phyloP scores from a whole-genome alignment of 1,140 invertebrate genomes.

The Bombus polaris region DNA sequence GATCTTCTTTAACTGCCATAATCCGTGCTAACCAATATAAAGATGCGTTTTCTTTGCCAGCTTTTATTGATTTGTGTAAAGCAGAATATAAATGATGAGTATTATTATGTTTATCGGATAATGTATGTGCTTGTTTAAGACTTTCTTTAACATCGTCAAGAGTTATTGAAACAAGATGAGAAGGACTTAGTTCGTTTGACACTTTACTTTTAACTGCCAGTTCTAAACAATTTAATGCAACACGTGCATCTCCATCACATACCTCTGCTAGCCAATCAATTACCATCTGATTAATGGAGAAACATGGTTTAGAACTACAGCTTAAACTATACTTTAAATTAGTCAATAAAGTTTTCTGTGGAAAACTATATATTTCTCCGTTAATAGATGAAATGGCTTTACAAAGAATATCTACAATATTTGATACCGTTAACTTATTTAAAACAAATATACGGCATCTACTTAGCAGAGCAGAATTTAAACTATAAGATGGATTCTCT shows the following conservation, averaged over 20 bases:
- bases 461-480: slow-evolving; percentile 91
- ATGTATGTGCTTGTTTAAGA: slow-evolving; percentile 85
- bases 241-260: slow-evolving; percentile 91
- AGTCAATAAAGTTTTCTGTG: slow-evolving; percentile 59
- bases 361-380: slow-evolving; percentile 61
- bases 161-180: slow-evolving; percentile 76
- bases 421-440: slow-evolving; percentile 86
- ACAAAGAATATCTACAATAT: slow-evolving; percentile 85
- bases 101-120: slow-evolving; percentile 90
- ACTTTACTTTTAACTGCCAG: slow-evolving; percentile 84
- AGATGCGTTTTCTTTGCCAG: slow-evolving; percentile 89
- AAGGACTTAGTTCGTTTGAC: slow-evolving; percentile 49
- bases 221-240: slow-evolving; percentile 89
- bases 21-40: slow-evolving; percentile 92
- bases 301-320: slow-evolving; percentile 45
- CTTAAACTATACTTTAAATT: slow-evolving; percentile 60
- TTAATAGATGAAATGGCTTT: slow-evolving; percentile 82
- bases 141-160: slow-evolving; percentile 85
- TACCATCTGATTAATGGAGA: slow-evolving; percentile 84
- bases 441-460: slow-evolving; percentile 88
- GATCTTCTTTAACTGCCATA: slow-evolving; percentile 90
- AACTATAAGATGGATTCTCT: slow-evolving; percentile 92
- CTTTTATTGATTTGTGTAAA: slow-evolving; percentile 91
- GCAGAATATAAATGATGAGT: slow-evolving; percentile 86
- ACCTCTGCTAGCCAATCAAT: slow-evolving; percentile 87